A percentile compares a stretch with the other conserved stretches of the same genome.
Conservation (phyloP, 2,888 invertebrate species). For the Bombylius discolor region DNA sequence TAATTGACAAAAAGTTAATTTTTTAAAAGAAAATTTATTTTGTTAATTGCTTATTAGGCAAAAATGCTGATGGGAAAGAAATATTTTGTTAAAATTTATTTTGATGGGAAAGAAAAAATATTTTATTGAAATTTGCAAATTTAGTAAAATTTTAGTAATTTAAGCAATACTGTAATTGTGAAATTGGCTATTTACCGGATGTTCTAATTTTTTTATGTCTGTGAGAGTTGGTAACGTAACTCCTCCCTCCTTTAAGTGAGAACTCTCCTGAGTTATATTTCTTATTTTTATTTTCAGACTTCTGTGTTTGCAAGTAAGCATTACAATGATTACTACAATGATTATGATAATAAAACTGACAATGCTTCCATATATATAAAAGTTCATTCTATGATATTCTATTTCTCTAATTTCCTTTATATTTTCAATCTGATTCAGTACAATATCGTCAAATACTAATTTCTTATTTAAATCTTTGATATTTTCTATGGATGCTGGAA, state of each 20-base stretch:
- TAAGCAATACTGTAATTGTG: too few relatives aligned
- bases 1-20: too few relatives aligned
- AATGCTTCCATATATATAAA: not conserved
- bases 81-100: too few relatives aligned
- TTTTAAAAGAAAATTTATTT: too few relatives aligned
- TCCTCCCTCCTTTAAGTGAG: not conserved
- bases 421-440: constrained; percentile 3
- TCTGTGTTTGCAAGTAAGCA: not conserved
- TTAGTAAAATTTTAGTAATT: too few relatives aligned
- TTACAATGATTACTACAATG: not conserved
- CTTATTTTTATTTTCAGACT: constrained; percentile 1
- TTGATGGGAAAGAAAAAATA: too few relatives aligned
- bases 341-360: not conserved
- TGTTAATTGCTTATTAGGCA: too few relatives aligned
- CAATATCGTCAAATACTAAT: not conserved
- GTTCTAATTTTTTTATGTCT: too few relatives aligned
- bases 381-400: constrained; percentile 2
- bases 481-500: not conserved
- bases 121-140: too few relatives aligned
- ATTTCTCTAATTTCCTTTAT: constrained; percentile 5
- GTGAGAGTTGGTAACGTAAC: too few relatives aligned
- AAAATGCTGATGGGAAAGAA: too few relatives aligned
- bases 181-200: too few relatives aligned
- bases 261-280: constrained; percentile 4
- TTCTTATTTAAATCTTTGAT: constrained; percentile 3